These are phyloP conservation scores for Toxotes lorentzi DNA, from an alignment of 2,797 vertebrate genomes.

Conservation along the genomic window DNA sequence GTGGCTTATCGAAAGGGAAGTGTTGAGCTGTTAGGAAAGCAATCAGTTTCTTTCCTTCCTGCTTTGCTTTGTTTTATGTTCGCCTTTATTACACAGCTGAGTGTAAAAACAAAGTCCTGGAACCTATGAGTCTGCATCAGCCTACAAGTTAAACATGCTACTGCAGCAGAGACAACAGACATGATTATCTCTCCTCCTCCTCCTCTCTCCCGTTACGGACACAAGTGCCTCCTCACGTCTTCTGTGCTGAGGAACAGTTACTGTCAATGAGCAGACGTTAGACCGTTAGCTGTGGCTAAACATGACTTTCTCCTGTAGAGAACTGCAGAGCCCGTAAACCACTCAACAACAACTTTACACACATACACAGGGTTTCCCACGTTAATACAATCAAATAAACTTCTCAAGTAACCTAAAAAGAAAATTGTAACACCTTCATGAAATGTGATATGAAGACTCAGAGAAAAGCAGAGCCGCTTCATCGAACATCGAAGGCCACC, in stretches of 20 bases:
- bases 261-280: background rate
- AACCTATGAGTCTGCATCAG: background rate
- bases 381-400: background rate
- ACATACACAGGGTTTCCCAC: background rate
- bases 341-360: background rate
- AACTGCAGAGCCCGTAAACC: background rate
- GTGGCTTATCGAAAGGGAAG: conserved; percentile 40
- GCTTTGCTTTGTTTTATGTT: conserved; percentile 26
- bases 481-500: background rate
- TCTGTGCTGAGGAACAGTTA: background rate
- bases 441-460: background rate
- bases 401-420: background rate
- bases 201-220: conserved; percentile 15
- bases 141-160: background rate
- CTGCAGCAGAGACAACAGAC: background rate
- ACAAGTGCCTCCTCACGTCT: conserved; percentile 13
- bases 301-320: too few species aligned
- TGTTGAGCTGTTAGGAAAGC: background rate
- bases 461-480: background rate
- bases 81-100: background rate
- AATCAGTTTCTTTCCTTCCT: conserved; percentile 55
- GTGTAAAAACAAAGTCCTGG: background rate
- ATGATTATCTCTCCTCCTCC: background rate
- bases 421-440: too few species aligned
- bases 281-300: too few species aligned